Evolutionary conservation across 2,888 invertebrate species (phyloP), one percentile per base, ranked within the genome.

Genomic region (Ferdinandea cuprea): DNA sequence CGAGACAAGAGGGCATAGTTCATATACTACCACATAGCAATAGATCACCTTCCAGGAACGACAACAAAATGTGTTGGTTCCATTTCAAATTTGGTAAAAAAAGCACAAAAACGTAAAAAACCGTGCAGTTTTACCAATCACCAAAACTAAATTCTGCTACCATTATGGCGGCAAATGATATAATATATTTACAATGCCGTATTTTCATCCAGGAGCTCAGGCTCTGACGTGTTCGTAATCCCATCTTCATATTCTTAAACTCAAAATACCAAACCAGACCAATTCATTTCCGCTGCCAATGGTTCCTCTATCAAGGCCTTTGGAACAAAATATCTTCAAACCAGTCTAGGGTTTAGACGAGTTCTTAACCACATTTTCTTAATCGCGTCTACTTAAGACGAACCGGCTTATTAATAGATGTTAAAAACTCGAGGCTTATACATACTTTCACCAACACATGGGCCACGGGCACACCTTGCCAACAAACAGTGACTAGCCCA

Each of bases 271-370:
- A 37, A 37, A 9, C 37, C 42, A 42, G 42, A 42, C 11, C 17
- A 44, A 44, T 3, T 19, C 19, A 44, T 44, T 19, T 44, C 44
- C 11, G 44, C 44, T n/a, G 44, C 44, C 9, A 44, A 44, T 13
- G 44, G 44, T 5, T 44, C 19, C 9, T 11, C 19, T 8, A 44
- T 19, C 44, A 44, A 44, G 9, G 44, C 19, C 11, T 44, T 44
- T 13, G 44, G 44, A 1, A 44, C 44, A 19, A n/a, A n/a, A n/a
- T n/a, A n/a, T n/a, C n/a, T n/a, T n/a, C n/a, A n/a, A n/a, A n/a
- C n/a, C n/a, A n/a, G n/a, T n/a, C n/a, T n/a, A n/a, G n/a, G n/a
- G n/a, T n/a, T n/a, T n/a, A n/a, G n/a, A n/a, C n/a, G n/a, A n/a
- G n/a, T n/a, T n/a, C n/a, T n/a, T n/a, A n/a, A n/a, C n/a, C n/a